Evolutionary conservation across 2,113 vertebrate species (phyloP).

Genomic region (Calcarius ornatus): DNA sequence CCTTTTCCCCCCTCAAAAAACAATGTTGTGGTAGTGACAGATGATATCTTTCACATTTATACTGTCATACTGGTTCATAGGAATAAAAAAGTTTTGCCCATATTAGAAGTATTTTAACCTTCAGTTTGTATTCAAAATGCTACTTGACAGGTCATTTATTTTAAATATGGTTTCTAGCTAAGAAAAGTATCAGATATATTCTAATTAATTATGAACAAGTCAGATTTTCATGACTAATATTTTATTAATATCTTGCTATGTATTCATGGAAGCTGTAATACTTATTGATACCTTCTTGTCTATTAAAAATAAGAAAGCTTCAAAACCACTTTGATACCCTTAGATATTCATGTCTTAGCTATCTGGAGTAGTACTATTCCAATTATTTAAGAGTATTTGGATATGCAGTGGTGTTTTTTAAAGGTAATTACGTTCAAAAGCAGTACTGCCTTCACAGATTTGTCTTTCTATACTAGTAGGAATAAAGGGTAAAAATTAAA

Average conservation of each 20-base stretch:
- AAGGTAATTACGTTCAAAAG: neutral
- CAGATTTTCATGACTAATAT: neutral
- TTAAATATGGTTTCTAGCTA: conserved; percentile 12
- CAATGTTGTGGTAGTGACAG: neutral
- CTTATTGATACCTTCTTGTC: neutral
- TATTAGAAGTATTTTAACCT: conserved; percentile 11
- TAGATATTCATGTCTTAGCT: neutral
- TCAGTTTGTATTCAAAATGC: conserved; percentile 3
- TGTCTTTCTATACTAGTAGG: neutral
- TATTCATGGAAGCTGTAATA: neutral
- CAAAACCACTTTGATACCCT: neutral
- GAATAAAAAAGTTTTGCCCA: neutral
- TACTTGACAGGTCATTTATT: conserved; percentile 26
- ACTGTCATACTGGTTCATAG: neutral
- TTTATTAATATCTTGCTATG: conserved; percentile 34
- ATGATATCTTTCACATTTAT: neutral
- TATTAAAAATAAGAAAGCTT: neutral
- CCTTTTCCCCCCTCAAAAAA: fast-evolving
- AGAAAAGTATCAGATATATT: neutral
- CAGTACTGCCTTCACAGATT: neutral
- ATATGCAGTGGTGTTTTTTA: neutral
- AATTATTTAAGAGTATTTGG: neutral
- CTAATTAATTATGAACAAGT: conserved; percentile 23
- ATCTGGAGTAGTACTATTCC: neutral
- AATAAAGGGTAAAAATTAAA: neutral